Base-by-base conservation (phyloP, 2,888 invertebrate species). In the Dilophus febrilis region DNA sequence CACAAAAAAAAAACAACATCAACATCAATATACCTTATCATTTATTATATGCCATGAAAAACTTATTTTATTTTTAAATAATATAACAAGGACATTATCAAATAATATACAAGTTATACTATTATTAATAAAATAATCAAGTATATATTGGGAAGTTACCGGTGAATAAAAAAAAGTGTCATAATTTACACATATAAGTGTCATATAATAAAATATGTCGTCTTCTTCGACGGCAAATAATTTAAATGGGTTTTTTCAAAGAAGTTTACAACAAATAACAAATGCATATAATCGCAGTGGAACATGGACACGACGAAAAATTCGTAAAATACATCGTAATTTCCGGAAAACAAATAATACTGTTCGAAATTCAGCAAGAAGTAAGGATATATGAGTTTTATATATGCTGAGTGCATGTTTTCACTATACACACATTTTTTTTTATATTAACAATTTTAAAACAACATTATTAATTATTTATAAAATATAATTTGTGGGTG, bases 251-350 rank as follows among this genome's bases (percentile, higher is more conserved):
- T 32, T 22, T 37, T 18, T 40, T 31, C 38, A 38, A 36, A 35
- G 39, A 12, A 38, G 36, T 17, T 41, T 44, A 44, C 47, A 49
- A 46, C 49, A 47, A 42, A 42, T 49, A 38, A 47, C 42, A 39
- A 40, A 38, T 18, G 46, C 42, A 43, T 44, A 42, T 31, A 40
- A 32, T 19, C 38, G 41, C 26, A 35, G 40, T 40, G 37, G 45
- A 26, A 44, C 40, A 43, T 46, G 45, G 29, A 42, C 44, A 16
- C 44, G 46, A 18, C 17, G 32, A 19, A 30, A 40, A 18, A 27
- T 35, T 17, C 43, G 41, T 14, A 33, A 44, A 11, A 45, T 45
- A 37, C 45, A 46, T 45, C 45, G 45, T 8, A 29, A 45, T 31
- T 18, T 46, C 26, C 45, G 45, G 2, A 40, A 40, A n/a, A 34